A percentile compares a stretch with the other conserved stretches of the same genome.
phyloP scores from a whole-genome alignment of 1,140 invertebrate species.

The Plodia interpunctella region DNA sequence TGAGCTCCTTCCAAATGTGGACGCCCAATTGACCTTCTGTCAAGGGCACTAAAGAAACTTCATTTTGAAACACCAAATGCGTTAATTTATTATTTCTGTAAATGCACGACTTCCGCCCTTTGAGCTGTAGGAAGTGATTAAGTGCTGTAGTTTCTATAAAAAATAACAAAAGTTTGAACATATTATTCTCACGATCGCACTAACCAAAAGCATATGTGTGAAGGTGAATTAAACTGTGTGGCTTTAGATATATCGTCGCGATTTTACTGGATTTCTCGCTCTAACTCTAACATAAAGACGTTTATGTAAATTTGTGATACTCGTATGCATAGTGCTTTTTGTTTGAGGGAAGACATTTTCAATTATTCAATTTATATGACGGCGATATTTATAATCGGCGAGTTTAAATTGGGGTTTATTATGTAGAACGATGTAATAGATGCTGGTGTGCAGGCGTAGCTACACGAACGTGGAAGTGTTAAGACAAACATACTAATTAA shows the following conservation, averaged over 20 bases:
- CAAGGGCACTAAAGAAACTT: conserved; percentile 53
- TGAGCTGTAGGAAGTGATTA: conserved; percentile 72
- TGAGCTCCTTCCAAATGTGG: conserved; percentile 37
- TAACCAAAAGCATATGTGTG: conserved; percentile 41
- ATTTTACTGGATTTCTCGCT: conserved; percentile 3
- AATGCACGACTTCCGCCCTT: conserved; percentile 71
- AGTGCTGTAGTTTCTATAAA: conserved; percentile 58
- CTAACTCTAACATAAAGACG: conserved; percentile 12
- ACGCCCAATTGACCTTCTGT: conserved; percentile 53
- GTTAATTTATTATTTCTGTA: conserved; percentile 73
- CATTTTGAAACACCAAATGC: conserved; percentile 53
- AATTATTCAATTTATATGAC: conserved; percentile 31
- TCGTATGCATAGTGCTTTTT: conserved; percentile 13
- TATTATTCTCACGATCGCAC: conserved; percentile 57
- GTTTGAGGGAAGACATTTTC: conserved; percentile 22
- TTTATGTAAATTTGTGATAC: conserved; percentile 14
- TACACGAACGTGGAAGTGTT: conserved; percentile 39
- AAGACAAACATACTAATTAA: conserved; percentile 69
- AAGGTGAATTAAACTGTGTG: conserved; percentile 35
- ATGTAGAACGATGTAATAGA: conserved; percentile 28
- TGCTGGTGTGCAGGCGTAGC: conserved; percentile 30
- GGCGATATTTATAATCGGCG: conserved; percentile 53
- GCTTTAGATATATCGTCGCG: conserved; percentile 6
- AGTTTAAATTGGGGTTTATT: conserved; percentile 52
- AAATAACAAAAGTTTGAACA: conserved; percentile 63